A percentile compares a stretch with the other conserved stretches of the same genome.
Evolutionary conservation across 2,113 vertebrate species (phyloP).

Genomic region (Sporophila hypoxantha): DNA sequence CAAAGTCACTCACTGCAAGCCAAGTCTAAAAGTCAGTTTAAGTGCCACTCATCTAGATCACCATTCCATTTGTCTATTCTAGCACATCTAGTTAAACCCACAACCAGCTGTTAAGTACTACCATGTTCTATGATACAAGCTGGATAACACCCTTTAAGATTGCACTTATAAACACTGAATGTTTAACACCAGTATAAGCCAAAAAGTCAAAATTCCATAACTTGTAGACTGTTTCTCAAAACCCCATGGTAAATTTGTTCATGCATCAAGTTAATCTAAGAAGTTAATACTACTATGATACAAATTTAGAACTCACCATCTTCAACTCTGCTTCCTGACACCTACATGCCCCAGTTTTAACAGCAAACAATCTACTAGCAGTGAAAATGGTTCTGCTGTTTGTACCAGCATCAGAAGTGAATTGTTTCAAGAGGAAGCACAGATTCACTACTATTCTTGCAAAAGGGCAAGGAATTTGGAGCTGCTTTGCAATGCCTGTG

Average conservation of each 20-base stretch:
- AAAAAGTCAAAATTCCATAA: not conserved
- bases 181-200: not conserved
- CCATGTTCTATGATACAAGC: not conserved
- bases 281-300: not conserved
- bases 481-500: not conserved
- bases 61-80: not conserved
- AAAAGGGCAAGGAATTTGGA: not conserved
- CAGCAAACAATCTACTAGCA: not conserved
- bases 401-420: not conserved
- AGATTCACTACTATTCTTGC: not conserved
- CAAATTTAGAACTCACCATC: not conserved
- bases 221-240: not conserved
- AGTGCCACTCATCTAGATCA: not conserved
- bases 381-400: not conserved
- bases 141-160: not conserved
- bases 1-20: not conserved
- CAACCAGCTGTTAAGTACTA: not conserved
- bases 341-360: not conserved
- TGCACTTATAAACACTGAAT: not conserved
- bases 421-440: not conserved
- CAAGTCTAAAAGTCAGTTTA: not conserved
- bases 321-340: not conserved
- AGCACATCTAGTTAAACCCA: not conserved
- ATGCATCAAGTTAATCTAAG: not conserved
- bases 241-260: not conserved